These are phyloP conservation scores for Exaiptasia diaphana DNA, from an alignment of 64 coral and sea anemone species.

Conservation along the genomic window DNA sequence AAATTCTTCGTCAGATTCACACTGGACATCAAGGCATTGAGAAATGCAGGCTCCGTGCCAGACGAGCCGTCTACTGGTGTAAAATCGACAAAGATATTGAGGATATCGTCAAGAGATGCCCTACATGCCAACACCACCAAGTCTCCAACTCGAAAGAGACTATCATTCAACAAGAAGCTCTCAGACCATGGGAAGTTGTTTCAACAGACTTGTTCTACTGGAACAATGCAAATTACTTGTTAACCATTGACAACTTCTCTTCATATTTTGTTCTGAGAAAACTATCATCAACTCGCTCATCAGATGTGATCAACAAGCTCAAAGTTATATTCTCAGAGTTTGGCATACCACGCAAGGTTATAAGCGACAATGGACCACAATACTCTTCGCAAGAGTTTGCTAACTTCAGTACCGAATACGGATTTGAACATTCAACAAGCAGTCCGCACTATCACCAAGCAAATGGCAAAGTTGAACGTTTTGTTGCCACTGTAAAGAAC, in stretches of 20 bases:
- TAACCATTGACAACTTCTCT: slow-evolving; percentile 25
- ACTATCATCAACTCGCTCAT: slow-evolving; percentile 19
- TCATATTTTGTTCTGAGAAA: background rate
- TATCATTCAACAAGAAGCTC: slow-evolving; percentile 7
- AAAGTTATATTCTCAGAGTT: slow-evolving; percentile 30
- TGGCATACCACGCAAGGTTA: slow-evolving; percentile 24
- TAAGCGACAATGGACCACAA: slow-evolving; percentile 36
- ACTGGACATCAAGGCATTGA: slow-evolving; percentile 50
- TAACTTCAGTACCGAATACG: slow-evolving; percentile 24
- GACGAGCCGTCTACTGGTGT: slow-evolving; percentile 20
- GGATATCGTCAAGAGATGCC: slow-evolving; percentile 3
- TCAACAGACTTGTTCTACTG: slow-evolving; percentile 26
- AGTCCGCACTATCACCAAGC: slow-evolving; percentile 48
- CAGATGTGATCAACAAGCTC: slow-evolving; percentile 17
- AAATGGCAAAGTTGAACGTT: slow-evolving; percentile 24
- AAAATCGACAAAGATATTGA: slow-evolving; percentile 19
- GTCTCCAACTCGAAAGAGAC: background rate
- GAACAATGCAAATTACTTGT: slow-evolving; percentile 19
- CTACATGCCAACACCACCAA: slow-evolving; percentile 10
- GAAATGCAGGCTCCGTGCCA: slow-evolving; percentile 30
- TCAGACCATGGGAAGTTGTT: slow-evolving; percentile 53
- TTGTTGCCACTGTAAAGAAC: slow-evolving; percentile 27
- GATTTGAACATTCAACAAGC: slow-evolving; percentile 6
- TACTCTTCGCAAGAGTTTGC: slow-evolving; percentile 25
- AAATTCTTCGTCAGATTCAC: slow-evolving; percentile 31